Base-by-base conservation (phyloP, 2,888 invertebrate genomes). In the Baccha elongata region DNA sequence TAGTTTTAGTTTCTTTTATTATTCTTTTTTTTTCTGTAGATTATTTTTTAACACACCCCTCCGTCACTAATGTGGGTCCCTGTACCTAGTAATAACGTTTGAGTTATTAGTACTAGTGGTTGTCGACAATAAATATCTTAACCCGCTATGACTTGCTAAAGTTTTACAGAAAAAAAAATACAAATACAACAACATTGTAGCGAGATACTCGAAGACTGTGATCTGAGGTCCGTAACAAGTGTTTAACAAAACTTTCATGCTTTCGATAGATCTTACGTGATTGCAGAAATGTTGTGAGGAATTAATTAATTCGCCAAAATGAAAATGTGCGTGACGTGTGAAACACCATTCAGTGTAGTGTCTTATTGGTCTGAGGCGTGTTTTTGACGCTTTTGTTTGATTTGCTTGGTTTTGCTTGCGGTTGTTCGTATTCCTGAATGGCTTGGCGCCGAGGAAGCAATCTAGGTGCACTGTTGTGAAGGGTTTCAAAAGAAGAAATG, bases 61-160 rank as follows among this genome's bases (percentile, higher is more conserved):
- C 19, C 32, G 11, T 32, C 15, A 15, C 29, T 42, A 29, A 35
- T n/a, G 58, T 44, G 64, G 46, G 42, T 50, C 65, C 60, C 52
- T 65, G 65, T 58, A 58, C 58, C 58, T 40, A 85, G 68, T 85
- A 79, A 69, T 74, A 84, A 74, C 84, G 69, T 74, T 79, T 58
- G 79, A 79, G 79, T 84, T 84, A 84, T 84, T 84, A 84, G 79
- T 74, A 69, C 74, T 60, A 79, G 69, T 74, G 44, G 52, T 84
- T 84, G 79, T 84, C 65, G 69, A 64, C 69, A 74, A 84, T 84
- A 83, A 83, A 83, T 83, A 73, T 78, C 83, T 72, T 68, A 58
- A 55, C 72, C 32, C 67, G 68, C 78, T 76, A 58, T 58, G 64
- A 69, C 64, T 75, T 80, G 69, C 64, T 71, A 55, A 71, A 58